Evolutionary conservation across 2,888 invertebrate species (phyloP).

Genomic region (Alviniconcha strummeri): DNA sequence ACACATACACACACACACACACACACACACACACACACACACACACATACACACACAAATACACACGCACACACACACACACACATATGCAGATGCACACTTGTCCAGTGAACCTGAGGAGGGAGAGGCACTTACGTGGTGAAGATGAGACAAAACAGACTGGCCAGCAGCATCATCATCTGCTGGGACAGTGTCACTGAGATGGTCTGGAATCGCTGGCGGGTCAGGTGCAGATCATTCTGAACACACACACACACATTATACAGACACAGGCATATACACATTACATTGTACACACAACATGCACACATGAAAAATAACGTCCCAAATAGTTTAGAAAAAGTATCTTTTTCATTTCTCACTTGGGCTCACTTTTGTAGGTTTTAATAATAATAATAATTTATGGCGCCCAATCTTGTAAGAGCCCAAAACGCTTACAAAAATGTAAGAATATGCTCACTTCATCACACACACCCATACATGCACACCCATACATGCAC

Average conservation of each 20-base stretch:
- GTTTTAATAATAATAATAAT: too few relatives aligned
- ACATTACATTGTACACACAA: background rate
- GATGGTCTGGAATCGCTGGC: constrained; percentile 95
- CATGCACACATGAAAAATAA: background rate
- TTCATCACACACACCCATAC: too few relatives aligned
- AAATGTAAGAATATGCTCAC: too few relatives aligned
- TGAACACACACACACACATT: constrained; percentile 71
- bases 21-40: background rate
- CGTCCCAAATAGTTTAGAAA: too few relatives aligned
- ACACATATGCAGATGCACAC: background rate
- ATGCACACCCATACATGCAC: too few relatives aligned
- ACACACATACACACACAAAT: background rate
- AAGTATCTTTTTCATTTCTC: too few relatives aligned
- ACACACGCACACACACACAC: constrained; percentile 7
- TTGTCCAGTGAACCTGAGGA: background rate
- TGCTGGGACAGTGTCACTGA: constrained; percentile 89
- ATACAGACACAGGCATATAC: background rate
- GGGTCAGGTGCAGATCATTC: constrained; percentile 97
- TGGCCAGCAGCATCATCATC: constrained; percentile 93
- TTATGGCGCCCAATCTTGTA: too few relatives aligned
- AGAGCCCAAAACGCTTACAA: too few relatives aligned
- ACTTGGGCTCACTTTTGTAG: too few relatives aligned
- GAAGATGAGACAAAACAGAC: constrained; percentile 93
- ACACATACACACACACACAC: too few relatives aligned
- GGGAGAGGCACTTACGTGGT: constrained; percentile 84